These are phyloP conservation scores for Betta splendens DNA, from an alignment of 2,797 vertebrate genomes.

Conservation along the genomic window DNA sequence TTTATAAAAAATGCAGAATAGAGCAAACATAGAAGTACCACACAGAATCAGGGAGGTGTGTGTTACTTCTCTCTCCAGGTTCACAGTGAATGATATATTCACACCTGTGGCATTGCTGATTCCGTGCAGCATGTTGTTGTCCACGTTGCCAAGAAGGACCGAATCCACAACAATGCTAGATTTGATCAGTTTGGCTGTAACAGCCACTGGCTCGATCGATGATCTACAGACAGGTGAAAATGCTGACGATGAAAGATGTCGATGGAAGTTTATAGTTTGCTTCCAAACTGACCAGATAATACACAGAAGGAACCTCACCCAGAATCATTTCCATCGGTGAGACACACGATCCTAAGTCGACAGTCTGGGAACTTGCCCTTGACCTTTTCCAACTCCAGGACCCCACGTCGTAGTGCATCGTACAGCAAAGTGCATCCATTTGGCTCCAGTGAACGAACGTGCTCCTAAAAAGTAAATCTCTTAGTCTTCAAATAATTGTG, in stretches of 20 bases:
- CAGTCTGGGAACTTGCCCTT: slow-evolving; percentile 57
- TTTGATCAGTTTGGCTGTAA: slow-evolving; percentile 41
- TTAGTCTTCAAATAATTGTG: too few species aligned
- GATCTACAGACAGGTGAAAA: slow-evolving; percentile 42
- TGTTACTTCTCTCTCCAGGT: too few species aligned
- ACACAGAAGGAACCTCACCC: slow-evolving; percentile 38
- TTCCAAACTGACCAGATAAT: too few species aligned
- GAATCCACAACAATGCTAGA: slow-evolving; percentile 61
- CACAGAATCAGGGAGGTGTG: too few species aligned
- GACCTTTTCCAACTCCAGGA: slow-evolving; percentile 43
- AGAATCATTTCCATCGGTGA: slow-evolving; percentile 65
- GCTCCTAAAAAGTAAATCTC: slow-evolving; percentile 34
- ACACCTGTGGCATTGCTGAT: slow-evolving; percentile 67
- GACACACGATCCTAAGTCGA: slow-evolving; percentile 63
- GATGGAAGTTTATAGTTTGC: too few species aligned
- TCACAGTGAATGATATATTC: too few species aligned
- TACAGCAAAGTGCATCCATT: slow-evolving; percentile 27
- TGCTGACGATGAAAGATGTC: neutral
- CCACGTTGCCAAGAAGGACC: slow-evolving; percentile 45
- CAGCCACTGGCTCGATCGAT: slow-evolving; percentile 13
- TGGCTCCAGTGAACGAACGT: slow-evolving; percentile 44
- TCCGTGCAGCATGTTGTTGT: slow-evolving; percentile 46
- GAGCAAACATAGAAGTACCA: too few species aligned
- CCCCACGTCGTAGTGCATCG: slow-evolving; percentile 52
- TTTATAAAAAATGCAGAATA: too few species aligned